These are phyloP conservation scores for Falco naumanni DNA, from an alignment of 2,797 vertebrate genomes.

Conservation along the genomic window DNA sequence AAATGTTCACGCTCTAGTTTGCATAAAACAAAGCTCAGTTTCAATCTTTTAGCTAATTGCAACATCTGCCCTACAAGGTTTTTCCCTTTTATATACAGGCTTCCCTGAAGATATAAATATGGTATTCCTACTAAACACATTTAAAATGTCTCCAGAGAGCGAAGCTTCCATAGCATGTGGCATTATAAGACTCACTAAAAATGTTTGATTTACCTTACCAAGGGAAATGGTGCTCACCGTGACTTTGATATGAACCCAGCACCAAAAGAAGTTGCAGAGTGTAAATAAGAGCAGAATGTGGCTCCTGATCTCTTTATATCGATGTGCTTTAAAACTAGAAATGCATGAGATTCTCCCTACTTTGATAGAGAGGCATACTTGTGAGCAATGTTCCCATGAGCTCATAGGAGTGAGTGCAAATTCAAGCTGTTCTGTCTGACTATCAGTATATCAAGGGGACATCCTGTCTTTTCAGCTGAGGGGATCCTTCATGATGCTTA, in stretches of 20 bases:
- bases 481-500: not conserved
- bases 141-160: constrained; percentile 51
- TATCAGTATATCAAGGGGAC: not conserved
- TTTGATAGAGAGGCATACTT: not conserved
- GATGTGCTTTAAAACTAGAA: constrained; percentile 26
- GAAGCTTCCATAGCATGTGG: constrained; percentile 17
- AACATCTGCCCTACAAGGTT: constrained; percentile 71
- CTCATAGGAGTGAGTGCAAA: not conserved
- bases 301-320: not conserved
- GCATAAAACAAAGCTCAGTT: constrained; percentile 68
- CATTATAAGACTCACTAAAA: constrained; percentile 20
- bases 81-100: constrained; percentile 60
- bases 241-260: not conserved
- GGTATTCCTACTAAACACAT: constrained; percentile 49
- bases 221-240: not conserved
- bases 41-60: constrained; percentile 68
- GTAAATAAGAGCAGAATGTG: not conserved
- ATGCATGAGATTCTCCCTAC: not conserved
- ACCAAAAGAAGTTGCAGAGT: not conserved
- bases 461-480: not conserved
- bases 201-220: constrained; percentile 31
- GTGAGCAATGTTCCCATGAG: not conserved
- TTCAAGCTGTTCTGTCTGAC: not conserved
- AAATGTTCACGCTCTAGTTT: constrained; percentile 67
- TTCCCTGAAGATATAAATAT: constrained; percentile 71